phyloP scores from a whole-genome alignment of 2,113 vertebrate genomes.

The Rhinichthys klamathensis region DNA sequence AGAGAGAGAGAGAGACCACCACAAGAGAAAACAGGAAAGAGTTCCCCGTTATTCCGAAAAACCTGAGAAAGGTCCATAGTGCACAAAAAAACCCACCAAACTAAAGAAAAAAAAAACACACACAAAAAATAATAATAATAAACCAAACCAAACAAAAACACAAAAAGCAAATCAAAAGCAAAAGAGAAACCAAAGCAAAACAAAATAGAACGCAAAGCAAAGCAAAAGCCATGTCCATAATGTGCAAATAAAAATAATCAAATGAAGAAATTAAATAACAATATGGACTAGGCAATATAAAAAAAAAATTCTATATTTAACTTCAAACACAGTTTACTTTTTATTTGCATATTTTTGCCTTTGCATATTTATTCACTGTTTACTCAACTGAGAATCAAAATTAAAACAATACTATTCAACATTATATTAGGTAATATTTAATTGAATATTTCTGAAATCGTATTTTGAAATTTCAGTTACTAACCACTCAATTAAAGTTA shows the following conservation, averaged over 20 bases:
- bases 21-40: background rate
- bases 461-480: background rate
- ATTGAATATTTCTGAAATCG: background rate
- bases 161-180: background rate
- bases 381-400: background rate
- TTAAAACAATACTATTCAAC: background rate
- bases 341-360: background rate
- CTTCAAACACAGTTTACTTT: background rate
- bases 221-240: background rate
- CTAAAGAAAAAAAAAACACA: background rate
- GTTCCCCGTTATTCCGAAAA: background rate
- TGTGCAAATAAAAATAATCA: background rate
- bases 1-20: background rate
- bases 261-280: background rate
- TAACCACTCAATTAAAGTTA: no score
- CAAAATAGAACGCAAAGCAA: no score
- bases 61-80: background rate
- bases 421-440: background rate
- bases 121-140: fast-evolving
- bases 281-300: background rate
- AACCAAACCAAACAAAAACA: background rate
- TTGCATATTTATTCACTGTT: background rate
- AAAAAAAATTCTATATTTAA: background rate
- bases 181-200: background rate
- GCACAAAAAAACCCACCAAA: background rate